A percentile compares a stretch with the other conserved stretches of the same genome.
Conservation (phyloP, 2,888 invertebrate genomes). For the Hirtodrosophila duncani region DNA sequence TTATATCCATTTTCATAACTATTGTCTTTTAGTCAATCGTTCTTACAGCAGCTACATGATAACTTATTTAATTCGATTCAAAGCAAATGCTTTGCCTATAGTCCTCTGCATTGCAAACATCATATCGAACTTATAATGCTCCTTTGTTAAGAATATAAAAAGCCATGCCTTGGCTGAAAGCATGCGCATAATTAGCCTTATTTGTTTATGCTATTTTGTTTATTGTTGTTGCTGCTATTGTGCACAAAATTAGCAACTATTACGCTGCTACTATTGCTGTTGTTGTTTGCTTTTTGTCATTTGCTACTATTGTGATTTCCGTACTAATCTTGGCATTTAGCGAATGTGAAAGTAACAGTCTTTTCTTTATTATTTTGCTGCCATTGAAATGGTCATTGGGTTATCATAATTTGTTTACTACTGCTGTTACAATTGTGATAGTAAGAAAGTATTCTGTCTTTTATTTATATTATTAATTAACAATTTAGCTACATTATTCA, state of each 20-base stretch:
- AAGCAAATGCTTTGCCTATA: too few relatives aligned
- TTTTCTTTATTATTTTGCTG: slow-evolving; percentile 28
- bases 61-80: too few relatives aligned
- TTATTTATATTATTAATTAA: neutral
- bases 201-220: slow-evolving; percentile 45
- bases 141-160: slow-evolving; percentile 2
- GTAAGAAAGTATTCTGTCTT: too few relatives aligned
- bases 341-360: slow-evolving; percentile 64
- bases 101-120: too few relatives aligned
- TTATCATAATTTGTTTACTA: slow-evolving; percentile 15
- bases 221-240: slow-evolving; percentile 24
- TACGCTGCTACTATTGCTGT: slow-evolving; percentile 59
- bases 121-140: too few relatives aligned
- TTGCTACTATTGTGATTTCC: slow-evolving; percentile 23
- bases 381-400: slow-evolving; percentile 1
- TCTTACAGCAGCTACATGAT: too few relatives aligned
- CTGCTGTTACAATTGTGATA: too few relatives aligned
- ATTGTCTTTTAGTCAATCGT: too few relatives aligned
- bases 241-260: slow-evolving; percentile 65
- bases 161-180: slow-evolving; percentile 46
- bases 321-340: slow-evolving; percentile 49
- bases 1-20: too few relatives aligned
- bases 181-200: slow-evolving; percentile 68
- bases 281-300: slow-evolving; percentile 11
- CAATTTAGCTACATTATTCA: neutral